These are phyloP conservation scores for Hylaeus anthracinus DNA, from an alignment of 1,140 invertebrate species.

Conservation along the genomic window DNA sequence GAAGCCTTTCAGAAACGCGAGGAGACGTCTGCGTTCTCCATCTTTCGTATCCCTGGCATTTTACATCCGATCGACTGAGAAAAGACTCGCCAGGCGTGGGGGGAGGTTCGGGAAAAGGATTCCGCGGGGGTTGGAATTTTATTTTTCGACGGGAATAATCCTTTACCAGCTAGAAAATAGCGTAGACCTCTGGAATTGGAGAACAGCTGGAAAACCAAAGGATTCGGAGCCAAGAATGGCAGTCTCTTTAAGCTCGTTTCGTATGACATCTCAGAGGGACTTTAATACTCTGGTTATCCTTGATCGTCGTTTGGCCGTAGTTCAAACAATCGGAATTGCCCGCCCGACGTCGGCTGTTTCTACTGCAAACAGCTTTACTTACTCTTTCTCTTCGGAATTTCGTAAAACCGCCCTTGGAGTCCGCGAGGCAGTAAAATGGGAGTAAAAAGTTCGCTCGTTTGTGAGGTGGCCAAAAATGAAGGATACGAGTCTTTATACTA, in stretches of 20 bases:
- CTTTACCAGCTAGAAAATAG: conserved; percentile 9
- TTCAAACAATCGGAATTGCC: neutral
- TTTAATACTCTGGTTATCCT: neutral
- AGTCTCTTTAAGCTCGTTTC: neutral
- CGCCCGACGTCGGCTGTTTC: too few relatives aligned
- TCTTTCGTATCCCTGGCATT: conserved; percentile 26
- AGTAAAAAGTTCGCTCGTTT: too few relatives aligned
- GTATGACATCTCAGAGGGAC: neutral
- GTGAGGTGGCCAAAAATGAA: too few relatives aligned
- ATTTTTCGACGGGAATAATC: conserved; percentile 45
- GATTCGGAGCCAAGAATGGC: conserved; percentile 18
- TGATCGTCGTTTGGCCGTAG: conserved; percentile 9
- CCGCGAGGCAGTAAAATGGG: too few relatives aligned
- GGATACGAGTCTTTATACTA: too few relatives aligned
- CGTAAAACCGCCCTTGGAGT: too few relatives aligned
- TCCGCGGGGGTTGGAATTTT: conserved; percentile 16
- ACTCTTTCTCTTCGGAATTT: too few relatives aligned
- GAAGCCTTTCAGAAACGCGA: conserved; percentile 32
- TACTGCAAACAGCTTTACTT: too few relatives aligned
- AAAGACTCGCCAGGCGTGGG: neutral
- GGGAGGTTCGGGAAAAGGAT: neutral
- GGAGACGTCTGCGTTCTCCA: conserved; percentile 29
- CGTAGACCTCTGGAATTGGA: neutral
- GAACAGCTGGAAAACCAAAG: conserved; percentile 2
- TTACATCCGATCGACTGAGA: conserved; percentile 29